Evolutionary conservation across 1,140 invertebrate species (phyloP).

Genomic region (Sesamia nonagrioides): DNA sequence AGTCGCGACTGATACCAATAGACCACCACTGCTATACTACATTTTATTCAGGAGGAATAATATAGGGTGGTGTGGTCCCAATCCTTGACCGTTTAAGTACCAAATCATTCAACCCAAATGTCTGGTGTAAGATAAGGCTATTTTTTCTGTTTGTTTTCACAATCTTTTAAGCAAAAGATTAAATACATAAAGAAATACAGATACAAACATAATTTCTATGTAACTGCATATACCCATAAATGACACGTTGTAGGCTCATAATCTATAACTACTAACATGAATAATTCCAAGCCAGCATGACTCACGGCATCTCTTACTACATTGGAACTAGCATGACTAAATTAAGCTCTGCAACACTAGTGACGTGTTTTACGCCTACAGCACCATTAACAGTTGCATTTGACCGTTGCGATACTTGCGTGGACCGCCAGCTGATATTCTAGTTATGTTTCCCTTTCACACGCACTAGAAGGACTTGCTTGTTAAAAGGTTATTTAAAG

Average conservation of each 20-base stretch:
- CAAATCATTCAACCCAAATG: too few relatives aligned
- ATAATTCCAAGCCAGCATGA: background rate
- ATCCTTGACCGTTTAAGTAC: too few relatives aligned
- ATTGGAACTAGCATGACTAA: constrained; percentile 24
- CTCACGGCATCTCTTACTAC: background rate
- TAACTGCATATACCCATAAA: background rate
- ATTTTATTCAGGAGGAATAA: too few relatives aligned
- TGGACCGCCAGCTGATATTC: constrained; percentile 17
- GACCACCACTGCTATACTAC: too few relatives aligned
- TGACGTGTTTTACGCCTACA: constrained; percentile 38
- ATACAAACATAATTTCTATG: too few relatives aligned
- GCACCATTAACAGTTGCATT: background rate
- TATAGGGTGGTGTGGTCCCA: too few relatives aligned
- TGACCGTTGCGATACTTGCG: constrained; percentile 14
- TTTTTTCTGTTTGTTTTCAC: too few relatives aligned
- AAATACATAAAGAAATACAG: too few relatives aligned
- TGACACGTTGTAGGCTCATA: background rate
- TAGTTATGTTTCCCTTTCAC: constrained; percentile 37
- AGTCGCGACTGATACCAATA: too few relatives aligned
- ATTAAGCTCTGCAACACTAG: constrained; percentile 15
- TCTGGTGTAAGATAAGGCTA: too few relatives aligned
- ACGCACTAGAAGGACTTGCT: background rate
- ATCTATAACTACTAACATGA: background rate
- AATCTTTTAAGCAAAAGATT: too few relatives aligned
- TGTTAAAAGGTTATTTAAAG: constrained; percentile 24